Evolutionary conservation across 2,113 vertebrate species (phyloP).

Genomic region (Percopsis transmontana): DNA sequence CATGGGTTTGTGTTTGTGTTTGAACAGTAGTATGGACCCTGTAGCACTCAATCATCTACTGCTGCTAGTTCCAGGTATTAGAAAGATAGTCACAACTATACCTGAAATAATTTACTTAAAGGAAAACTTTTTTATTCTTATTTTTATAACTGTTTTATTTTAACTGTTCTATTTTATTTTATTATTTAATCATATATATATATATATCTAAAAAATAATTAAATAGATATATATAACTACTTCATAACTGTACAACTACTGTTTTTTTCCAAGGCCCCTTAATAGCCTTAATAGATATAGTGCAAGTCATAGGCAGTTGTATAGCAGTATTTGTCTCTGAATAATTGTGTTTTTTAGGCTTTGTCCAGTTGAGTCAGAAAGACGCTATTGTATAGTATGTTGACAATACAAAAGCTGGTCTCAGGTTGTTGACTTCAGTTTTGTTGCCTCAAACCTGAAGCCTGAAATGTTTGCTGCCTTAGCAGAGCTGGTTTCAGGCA

Average conservation of each 20-base stretch:
- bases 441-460: conserved; percentile 10
- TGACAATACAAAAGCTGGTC: conserved; percentile 38
- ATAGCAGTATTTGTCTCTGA: conserved; percentile 20
- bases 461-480: not conserved
- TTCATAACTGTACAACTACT: too few species aligned
- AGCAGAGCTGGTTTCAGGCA: not conserved
- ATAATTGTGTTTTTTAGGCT: conserved; percentile 19
- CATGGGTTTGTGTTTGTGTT: conserved; percentile 18
- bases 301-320: conserved; percentile 11
- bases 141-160: too few species aligned
- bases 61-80: too few species aligned
- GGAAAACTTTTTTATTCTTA: too few species aligned
- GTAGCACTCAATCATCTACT: too few species aligned
- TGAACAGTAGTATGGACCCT: conserved; percentile 12
- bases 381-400: conserved; percentile 26
- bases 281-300: not conserved
- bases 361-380: conserved; percentile 26
- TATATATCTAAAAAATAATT: too few species aligned
- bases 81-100: too few species aligned
- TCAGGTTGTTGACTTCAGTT: not conserved
- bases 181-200: too few species aligned
- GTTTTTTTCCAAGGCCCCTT: not conserved
- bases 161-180: too few species aligned
- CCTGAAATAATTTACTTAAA: too few species aligned
- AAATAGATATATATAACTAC: too few species aligned